Evolutionary conservation across 2,888 invertebrate genomes (phyloP).

Genomic region (Leptinotarsa juncta): DNA sequence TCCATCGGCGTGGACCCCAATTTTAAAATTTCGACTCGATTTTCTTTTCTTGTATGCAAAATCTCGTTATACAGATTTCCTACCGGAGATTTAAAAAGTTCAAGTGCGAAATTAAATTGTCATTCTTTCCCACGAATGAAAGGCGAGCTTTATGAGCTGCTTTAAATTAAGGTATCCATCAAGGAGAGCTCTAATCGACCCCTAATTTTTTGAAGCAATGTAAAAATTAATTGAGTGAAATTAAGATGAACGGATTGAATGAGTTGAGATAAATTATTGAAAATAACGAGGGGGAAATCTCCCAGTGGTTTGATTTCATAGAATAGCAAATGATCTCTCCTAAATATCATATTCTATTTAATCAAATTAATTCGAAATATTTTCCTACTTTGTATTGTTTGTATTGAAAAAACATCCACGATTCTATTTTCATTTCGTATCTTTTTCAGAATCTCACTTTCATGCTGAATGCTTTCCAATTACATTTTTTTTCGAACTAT

Average conservation of each 20-base stretch:
- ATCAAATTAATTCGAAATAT: not conserved
- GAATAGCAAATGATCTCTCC: not conserved
- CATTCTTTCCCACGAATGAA: constrained; percentile 46
- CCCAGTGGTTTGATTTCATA: not conserved
- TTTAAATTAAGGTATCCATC: constrained; percentile 55
- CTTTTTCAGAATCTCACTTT: no score
- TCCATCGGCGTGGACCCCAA: constrained; percentile 13
- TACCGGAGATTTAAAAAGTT: constrained; percentile 60
- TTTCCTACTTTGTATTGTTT: not conserved
- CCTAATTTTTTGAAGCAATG: constrained; percentile 45
- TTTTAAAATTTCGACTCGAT: constrained; percentile 42
- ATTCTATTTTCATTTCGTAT: no score
- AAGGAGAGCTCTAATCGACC: constrained; percentile 46
- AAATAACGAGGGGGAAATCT: not conserved
- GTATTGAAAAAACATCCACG: no score
- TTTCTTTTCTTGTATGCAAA: constrained; percentile 51
- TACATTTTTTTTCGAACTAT: no score
- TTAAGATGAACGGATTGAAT: constrained; percentile 26
- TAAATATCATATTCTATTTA: not conserved
- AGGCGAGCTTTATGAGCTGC: constrained; percentile 48
- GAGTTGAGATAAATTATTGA: not conserved
- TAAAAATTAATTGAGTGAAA: constrained; percentile 43
- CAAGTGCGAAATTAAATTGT: constrained; percentile 54
- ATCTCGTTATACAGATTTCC: constrained; percentile 56
- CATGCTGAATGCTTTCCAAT: no score